These are phyloP conservation scores for Pterocles orientalis DNA, from an alignment of 2,113 vertebrate species.

Conservation along the genomic window DNA sequence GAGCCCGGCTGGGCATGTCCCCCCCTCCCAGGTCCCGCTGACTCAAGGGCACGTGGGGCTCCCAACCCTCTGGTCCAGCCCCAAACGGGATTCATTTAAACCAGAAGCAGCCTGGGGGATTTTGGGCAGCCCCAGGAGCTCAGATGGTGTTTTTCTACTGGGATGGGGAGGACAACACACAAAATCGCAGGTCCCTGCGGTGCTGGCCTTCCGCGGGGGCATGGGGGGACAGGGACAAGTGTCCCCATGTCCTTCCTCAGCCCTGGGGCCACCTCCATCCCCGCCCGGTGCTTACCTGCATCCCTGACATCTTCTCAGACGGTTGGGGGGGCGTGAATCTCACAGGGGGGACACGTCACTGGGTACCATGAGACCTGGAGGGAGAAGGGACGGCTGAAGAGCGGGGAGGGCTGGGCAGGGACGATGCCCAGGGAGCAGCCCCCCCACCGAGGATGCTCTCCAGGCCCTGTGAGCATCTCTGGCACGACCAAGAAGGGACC, in stretches of 20 bases:
- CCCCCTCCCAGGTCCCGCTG: fast-evolving
- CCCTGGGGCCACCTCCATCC: neutral
- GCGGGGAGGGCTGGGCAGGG: fast-evolving
- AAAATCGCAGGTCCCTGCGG: fast-evolving
- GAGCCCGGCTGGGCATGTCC: fast-evolving
- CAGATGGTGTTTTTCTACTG: fast-evolving
- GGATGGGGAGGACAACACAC: neutral
- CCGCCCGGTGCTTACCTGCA: constrained; percentile 49
- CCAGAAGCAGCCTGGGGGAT: neutral
- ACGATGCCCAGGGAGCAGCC: neutral
- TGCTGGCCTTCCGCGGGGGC: neutral
- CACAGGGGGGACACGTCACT: constrained; percentile 70
- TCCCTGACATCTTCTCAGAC: constrained; percentile 80
- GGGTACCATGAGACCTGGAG: constrained; percentile 76
- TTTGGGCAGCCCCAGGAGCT: neutral
- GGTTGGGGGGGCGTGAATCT: constrained; percentile 20
- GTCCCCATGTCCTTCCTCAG: neutral
- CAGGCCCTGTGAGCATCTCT: fast-evolving
- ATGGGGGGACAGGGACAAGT: fast-evolving
- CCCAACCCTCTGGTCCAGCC: fast-evolving
- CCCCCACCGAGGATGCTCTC: fast-evolving
- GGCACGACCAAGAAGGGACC: neutral
- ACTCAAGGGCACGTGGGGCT: fast-evolving
- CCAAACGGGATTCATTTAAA: fast-evolving
- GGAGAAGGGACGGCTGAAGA: neutral